These are phyloP conservation scores for Phylloscopus collybita DNA, from an alignment of 2,797 vertebrate species.

Conservation along the genomic window DNA sequence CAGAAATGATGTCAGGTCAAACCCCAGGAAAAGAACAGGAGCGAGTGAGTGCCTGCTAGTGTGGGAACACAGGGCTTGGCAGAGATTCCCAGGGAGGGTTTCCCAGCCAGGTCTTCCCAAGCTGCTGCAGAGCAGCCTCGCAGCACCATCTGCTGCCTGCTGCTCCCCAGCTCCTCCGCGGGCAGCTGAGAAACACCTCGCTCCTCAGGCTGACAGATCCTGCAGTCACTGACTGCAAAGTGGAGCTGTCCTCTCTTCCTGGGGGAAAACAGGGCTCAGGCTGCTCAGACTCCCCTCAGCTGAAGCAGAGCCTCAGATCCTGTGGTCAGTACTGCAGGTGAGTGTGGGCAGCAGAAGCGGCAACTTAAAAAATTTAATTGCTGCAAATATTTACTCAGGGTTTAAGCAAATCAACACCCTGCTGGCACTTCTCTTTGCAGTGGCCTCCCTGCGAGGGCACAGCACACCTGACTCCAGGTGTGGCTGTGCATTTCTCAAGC, in stretches of 20 bases:
- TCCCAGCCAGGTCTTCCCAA: background rate
- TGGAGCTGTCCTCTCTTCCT: too few relatives aligned
- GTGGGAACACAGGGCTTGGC: background rate
- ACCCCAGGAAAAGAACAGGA: background rate
- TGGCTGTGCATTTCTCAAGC: background rate
- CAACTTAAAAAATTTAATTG: background rate
- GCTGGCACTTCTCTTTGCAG: background rate
- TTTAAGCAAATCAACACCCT: background rate
- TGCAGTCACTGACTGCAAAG: background rate
- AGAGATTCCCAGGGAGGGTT: background rate
- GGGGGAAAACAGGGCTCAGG: background rate
- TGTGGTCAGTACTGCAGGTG: background rate
- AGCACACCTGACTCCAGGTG: background rate
- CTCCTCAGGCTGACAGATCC: background rate
- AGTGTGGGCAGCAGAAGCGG: background rate
- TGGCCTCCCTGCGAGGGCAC: background rate
- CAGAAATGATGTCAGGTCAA: slow-evolving; percentile 1
- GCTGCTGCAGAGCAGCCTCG: background rate
- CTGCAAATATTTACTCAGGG: background rate
- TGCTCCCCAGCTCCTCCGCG: background rate
- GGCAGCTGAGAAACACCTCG: background rate
- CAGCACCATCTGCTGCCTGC: slow-evolving; percentile 56
- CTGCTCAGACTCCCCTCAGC: background rate
- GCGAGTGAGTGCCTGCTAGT: background rate
- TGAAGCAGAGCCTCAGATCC: background rate